Evolutionary conservation across 2,797 vertebrate genomes (phyloP).

Genomic region (Poecile montanus): DNA sequence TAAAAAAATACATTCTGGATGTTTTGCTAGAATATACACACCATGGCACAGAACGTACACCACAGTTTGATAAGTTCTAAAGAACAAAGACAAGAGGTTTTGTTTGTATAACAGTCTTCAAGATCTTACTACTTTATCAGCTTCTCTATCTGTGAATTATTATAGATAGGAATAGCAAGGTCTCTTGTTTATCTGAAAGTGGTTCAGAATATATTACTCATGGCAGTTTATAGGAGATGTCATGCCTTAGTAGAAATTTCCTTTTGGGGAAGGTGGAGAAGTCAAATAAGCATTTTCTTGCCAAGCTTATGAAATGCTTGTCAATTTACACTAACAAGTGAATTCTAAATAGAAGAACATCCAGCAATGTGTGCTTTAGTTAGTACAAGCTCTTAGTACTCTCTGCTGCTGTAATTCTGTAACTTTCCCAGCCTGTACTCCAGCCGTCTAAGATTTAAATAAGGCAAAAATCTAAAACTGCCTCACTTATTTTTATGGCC

Average conservation of each 20-base stretch:
- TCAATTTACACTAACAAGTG: neutral
- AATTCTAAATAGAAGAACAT: neutral
- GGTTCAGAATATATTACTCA: conserved; percentile 36
- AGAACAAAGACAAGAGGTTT: neutral
- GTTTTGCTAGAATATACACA: neutral
- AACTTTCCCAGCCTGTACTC: neutral
- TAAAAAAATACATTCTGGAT: neutral
- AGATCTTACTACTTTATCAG: neutral
- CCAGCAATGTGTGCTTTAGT: neutral
- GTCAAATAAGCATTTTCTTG: conserved; percentile 15
- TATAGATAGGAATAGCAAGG: neutral
- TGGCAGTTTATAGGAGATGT: neutral
- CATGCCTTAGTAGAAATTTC: conserved; percentile 30
- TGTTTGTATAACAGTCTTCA: neutral
- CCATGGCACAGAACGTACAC: neutral
- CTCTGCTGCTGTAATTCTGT: neutral
- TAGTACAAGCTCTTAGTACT: neutral
- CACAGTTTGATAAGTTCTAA: neutral
- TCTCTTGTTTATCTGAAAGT: neutral
- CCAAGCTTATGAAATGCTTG: neutral
- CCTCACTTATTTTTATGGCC: neutral
- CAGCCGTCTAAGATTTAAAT: neutral
- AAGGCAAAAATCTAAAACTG: neutral
- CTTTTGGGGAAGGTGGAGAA: neutral
- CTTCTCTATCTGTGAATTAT: conserved; percentile 1